Percentiles rank a stretch among this genome's conserved stretches.
Evolutionary conservation across 2,113 vertebrate species (phyloP).

Genomic region (Choloepus hoffmanni): DNA sequence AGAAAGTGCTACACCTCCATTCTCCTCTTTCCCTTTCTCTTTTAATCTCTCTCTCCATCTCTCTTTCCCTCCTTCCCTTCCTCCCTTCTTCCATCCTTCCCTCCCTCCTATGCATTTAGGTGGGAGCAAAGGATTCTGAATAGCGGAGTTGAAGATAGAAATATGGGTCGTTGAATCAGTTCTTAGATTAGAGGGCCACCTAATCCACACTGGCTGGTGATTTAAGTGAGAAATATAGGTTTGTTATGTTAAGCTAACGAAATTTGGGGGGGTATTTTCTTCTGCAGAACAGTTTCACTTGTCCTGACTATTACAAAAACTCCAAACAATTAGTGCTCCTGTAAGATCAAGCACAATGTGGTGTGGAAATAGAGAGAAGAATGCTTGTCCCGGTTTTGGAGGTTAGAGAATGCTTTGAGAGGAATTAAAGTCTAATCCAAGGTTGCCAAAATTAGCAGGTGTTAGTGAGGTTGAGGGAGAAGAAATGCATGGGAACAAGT

Average conservation of each 20-base stretch:
- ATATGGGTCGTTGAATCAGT: not conserved
- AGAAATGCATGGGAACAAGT: not conserved
- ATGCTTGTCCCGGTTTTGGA: not conserved
- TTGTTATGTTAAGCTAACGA: not conserved
- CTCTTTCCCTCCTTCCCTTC: rapidly evolving
- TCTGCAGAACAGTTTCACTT: not conserved
- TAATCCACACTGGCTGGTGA: not conserved
- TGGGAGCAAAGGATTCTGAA: not conserved
- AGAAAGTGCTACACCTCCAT: not conserved
- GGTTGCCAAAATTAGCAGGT: not conserved
- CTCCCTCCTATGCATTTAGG: not conserved
- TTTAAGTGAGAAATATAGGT: not conserved
- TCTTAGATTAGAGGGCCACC: not conserved
- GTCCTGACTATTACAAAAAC: not conserved
- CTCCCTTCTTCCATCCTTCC: rapidly evolving
- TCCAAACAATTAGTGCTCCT: not conserved
- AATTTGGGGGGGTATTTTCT: not conserved
- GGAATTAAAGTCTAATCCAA: not conserved
- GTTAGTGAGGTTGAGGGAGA: not conserved
- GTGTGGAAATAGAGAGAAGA: not conserved
- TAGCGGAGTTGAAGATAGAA: not conserved
- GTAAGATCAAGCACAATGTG: not conserved
- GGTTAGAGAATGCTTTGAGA: not conserved
- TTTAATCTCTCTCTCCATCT: no score
- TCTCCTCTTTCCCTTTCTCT: not conserved